Evolutionary conservation across 2,113 vertebrate species (phyloP), one percentile per base, ranked within the genome.

Genomic region (Syngnathoides biaculeatus): DNA sequence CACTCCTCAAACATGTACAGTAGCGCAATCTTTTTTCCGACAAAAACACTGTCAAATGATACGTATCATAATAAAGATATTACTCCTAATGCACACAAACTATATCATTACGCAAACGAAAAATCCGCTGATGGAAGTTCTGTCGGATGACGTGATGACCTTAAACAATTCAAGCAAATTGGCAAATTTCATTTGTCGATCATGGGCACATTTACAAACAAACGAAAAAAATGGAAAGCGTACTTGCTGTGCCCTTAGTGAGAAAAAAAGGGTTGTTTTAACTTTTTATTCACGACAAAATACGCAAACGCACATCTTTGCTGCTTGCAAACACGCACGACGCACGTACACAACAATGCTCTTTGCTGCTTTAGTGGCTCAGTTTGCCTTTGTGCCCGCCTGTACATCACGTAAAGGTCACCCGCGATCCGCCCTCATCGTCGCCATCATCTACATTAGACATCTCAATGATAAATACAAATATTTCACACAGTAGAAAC

Each of bases 401-500:
- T 48, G 26, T 30, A n/a, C 13, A 39, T 64, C 42, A 48, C 8
- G 58, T 42, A 22, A 72, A 64, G 17, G 26, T 39, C 30, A 22
- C 45, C 69, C 70, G 68, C 74, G 71, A 57, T 65, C 76, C 77
- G 72, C 78, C 77, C 71, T 83, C 48, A 82, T 79, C 79, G 30
- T 57, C 42, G 64, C 67, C 56, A 78, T 67, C 66, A 40, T 78
- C 73, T 69, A 60, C 68, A 50, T 7, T 43, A 7, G 45, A 79
- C 39, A 68, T 45, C 0, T 65, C 30, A 26, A 72, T 56, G 83
- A 87, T 86, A 82, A 86, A 87, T 81, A 89, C 6, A 77, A 86
- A 85, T 55, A 71, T 70, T 74, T 84, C 72, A 87, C 75, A 84
- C 70, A 79, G 71, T 84, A 84, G 9, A 83, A 87, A 78, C 68